phyloP scores from a whole-genome alignment of 2,888 invertebrate genomes.

The Cosmia trapezina region DNA sequence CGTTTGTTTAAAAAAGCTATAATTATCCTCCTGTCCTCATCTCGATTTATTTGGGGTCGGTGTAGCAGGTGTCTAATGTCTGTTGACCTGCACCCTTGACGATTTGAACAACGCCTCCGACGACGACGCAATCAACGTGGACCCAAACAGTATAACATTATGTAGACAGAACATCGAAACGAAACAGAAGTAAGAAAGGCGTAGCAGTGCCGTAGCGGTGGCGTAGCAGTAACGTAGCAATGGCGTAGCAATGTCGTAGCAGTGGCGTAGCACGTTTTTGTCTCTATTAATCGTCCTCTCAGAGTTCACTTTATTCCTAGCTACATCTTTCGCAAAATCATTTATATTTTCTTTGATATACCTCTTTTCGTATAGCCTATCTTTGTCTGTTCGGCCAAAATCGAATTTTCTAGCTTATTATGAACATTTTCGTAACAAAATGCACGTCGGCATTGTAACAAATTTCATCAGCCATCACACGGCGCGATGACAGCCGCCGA shows the following conservation, averaged over 20 bases:
- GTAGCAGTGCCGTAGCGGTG: not conserved
- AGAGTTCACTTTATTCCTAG: not conserved
- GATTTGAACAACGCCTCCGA: not conserved
- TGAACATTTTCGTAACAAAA: slow-evolving; percentile 29
- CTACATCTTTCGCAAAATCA: not conserved
- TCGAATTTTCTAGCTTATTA: not conserved
- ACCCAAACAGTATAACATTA: not conserved
- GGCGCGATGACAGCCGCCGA: slow-evolving; percentile 80
- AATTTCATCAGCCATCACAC: slow-evolving; percentile 71
- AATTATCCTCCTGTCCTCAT: too few relatives aligned
- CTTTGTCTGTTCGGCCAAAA: not conserved
- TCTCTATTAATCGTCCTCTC: not conserved
- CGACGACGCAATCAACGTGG: not conserved
- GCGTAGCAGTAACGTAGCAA: not conserved
- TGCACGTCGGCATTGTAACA: slow-evolving; percentile 55
- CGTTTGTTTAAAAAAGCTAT: not conserved
- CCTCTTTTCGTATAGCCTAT: not conserved
- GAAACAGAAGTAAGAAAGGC: not conserved
- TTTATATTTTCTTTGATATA: not conserved
- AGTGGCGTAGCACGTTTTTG: not conserved
- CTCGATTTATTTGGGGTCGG: not conserved
- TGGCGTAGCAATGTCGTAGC: not conserved
- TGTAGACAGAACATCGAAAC: not conserved
- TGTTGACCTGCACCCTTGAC: not conserved
- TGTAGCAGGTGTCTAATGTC: not conserved